phyloP scores from a whole-genome alignment of 2,888 invertebrate species.

The Agriopis marginaria region DNA sequence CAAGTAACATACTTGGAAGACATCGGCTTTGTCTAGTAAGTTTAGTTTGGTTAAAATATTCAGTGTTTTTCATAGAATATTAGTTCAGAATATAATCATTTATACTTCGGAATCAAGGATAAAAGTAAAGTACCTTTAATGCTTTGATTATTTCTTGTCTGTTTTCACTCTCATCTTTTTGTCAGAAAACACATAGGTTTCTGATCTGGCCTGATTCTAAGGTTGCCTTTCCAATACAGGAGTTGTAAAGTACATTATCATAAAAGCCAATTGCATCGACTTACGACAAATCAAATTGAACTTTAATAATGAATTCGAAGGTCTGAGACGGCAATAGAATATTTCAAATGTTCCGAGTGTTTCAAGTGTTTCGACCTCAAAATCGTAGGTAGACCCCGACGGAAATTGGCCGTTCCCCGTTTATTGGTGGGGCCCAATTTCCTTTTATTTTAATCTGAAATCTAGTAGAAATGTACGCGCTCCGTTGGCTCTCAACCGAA shows the following conservation, averaged over 20 bases:
- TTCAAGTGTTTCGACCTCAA: conserved; percentile 26
- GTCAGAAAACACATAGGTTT: too few species aligned
- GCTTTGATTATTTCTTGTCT: too few species aligned
- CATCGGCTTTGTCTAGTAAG: conserved; percentile 1
- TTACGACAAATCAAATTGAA: neutral
- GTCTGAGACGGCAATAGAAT: conserved; percentile 3
- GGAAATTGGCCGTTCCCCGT: conserved; percentile 62
- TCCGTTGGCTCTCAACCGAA: conserved; percentile 35
- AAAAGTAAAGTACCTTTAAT: too few species aligned
- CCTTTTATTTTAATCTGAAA: conserved; percentile 58
- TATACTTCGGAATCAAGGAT: too few species aligned
- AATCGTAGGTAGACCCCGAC: conserved; percentile 37
- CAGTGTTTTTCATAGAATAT: neutral
- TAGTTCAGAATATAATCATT: neutral
- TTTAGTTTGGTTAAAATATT: too few species aligned
- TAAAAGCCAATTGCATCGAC: neutral
- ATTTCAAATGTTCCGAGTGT: conserved; percentile 14
- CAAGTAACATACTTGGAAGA: conserved; percentile 9
- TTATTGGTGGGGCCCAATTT: conserved; percentile 53
- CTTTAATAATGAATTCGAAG: neutral
- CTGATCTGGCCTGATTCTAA: too few species aligned
- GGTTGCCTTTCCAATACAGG: neutral
- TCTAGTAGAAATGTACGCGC: conserved; percentile 48
- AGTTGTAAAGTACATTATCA: too few species aligned
- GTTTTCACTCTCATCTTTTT: too few species aligned